Base-by-base conservation (phyloP, 1,140 invertebrate species). In the Drosophila hydei region DNA sequence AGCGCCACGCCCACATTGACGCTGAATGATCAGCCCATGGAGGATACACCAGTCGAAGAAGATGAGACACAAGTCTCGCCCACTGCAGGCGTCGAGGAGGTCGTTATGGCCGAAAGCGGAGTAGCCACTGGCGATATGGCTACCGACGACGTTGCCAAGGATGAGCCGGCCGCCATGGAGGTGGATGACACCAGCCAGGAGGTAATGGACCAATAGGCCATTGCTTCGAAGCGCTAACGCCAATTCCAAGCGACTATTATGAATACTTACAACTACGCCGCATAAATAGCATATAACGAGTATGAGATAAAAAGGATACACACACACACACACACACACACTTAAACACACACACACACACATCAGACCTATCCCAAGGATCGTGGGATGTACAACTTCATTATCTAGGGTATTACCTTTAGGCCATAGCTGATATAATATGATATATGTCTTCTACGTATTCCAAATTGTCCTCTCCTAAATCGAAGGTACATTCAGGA, bases 181-280 rank as follows among this genome's bases (percentile, higher is more conserved):
- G 81, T 91, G 14, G 90, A 91, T 21, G 91, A 91, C 42, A 90
- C 90, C 55, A 91, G 90, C 73, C 90, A 91, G 67, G 90, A 91
- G 75, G 90, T 91, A 43, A 91, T 91, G 90, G 76, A 90, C 62
- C 90, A 91, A 72, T 91, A 91, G 72, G 63, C 7, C 16, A 14
- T 25, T 36, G 21, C 42, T 16, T 11, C 14, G n/a, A n/a, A n/a
- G n/a, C n/a, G n/a, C n/a, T n/a, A n/a, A n/a, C 18, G 45, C 14
- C 16, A 50, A 60, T 55, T 68, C 58, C 55, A 23, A 18, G 51
- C 50, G 19, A 58, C 63, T 68, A 69, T 33, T 27, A 74, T 60
- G 59, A 77, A 48, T 77, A 83, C 65, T 75, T 78, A 67, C 58
- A 83, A 68, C 42, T 75, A 69, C 67, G 47, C 50, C 36, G 61